Evolutionary conservation across 2,888 invertebrate genomes (phyloP), one percentile per base, ranked within the genome.

Genomic region (Dendrolimus houi): DNA sequence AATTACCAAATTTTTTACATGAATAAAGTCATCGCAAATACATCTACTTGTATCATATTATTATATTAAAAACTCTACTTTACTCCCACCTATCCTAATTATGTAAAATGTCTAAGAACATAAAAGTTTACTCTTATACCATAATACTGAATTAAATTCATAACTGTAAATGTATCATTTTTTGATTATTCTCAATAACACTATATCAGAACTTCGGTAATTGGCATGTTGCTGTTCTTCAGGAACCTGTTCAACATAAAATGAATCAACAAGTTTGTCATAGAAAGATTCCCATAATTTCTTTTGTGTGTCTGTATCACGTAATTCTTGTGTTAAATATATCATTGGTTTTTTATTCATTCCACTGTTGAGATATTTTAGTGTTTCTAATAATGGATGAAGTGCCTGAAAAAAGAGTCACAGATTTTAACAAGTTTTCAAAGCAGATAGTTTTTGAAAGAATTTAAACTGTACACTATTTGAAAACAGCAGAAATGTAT

Each of bases 271-370:
- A 8, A 89, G 62, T 62, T 83, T 84, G 55, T 84, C 78, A 74
- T 80, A 81, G 69, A 91, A 91, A 42, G 66, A 67, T 57, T 71
- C 71, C 90, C 89, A 91, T 9, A 86, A 62, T 57, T 68, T 71
- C 66, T 78, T 85, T 62, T 86, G 83, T 58, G 91, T 85, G 52
- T 93, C 93, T 10, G 93, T 91, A 63, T 94, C 93, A 69, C 95
- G 85, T 64, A 94, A 78, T 81, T 95, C 95, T 85, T 95, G 95
- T 60, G 93, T 92, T 62, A 95, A 81, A 63, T 94, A 87, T 56
- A 94, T 90, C 64, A 87, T 86, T 10, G 93, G 92, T 56, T 91
- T 85, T 55, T 82, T 79, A 42, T 76, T 76, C 57, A 89, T 78
- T 14, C 92, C 72, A 54, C 77, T 77, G 59, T 75, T 85, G 57